These are phyloP conservation scores for Parasteatoda lunata DNA, from an alignment of 2,888 invertebrate genomes.

Conservation along the genomic window DNA sequence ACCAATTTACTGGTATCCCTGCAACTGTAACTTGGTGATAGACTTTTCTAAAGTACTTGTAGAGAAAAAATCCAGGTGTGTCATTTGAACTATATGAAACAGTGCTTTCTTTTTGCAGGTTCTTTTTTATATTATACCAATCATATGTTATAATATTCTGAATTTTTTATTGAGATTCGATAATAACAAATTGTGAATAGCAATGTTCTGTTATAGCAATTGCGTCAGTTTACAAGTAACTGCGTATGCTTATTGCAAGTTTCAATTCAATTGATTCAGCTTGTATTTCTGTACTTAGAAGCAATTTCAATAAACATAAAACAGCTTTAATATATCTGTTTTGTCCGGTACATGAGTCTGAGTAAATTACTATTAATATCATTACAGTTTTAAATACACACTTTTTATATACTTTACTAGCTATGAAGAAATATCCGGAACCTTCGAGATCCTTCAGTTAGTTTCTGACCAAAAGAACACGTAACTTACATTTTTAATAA, in stretches of 20 bases:
- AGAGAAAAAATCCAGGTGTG: background rate
- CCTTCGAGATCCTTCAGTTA: background rate
- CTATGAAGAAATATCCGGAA: background rate
- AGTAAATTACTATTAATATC: background rate
- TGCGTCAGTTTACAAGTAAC: background rate
- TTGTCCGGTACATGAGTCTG: background rate
- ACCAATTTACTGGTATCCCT: background rate
- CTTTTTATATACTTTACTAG: background rate
- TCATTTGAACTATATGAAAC: background rate
- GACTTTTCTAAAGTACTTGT: background rate
- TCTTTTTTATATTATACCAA: background rate
- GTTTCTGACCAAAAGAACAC: background rate
- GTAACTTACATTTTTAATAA: background rate
- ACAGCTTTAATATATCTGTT: background rate
- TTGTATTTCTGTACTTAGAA: background rate
- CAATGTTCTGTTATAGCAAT: background rate
- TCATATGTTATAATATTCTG: background rate
- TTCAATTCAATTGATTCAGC: background rate
- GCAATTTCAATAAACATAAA: background rate
- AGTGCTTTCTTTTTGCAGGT: background rate
- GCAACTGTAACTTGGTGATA: background rate
- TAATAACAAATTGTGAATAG: background rate
- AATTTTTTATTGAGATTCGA: background rate
- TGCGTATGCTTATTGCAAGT: background rate
- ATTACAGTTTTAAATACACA: background rate